These are phyloP conservation scores for Craterocephalus amniculus DNA, from an alignment of 2,797 vertebrate species.

Conservation along the genomic window DNA sequence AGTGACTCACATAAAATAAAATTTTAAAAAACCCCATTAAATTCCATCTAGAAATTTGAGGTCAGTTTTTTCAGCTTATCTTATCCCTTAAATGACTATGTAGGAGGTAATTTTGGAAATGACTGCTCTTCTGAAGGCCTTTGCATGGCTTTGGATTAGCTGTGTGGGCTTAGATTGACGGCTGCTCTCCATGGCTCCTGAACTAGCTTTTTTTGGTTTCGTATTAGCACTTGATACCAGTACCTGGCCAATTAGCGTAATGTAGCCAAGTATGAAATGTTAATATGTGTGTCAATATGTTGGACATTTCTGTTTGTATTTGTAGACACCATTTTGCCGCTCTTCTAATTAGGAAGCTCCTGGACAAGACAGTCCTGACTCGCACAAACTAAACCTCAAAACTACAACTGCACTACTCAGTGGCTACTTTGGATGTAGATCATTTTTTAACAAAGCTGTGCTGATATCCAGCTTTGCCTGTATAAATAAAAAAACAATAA, in stretches of 20 bases:
- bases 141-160: not conserved
- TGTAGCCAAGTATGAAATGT: not conserved
- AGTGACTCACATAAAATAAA: not conserved
- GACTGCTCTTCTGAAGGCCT: not conserved
- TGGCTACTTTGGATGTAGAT: not conserved
- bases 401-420: not conserved
- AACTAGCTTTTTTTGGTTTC: not conserved
- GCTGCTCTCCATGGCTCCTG: not conserved
- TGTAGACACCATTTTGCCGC: not conserved
- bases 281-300: not conserved
- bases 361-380: not conserved
- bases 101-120: not conserved
- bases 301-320: not conserved
- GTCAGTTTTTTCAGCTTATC: not conserved
- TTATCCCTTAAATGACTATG: not conserved
- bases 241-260: not conserved
- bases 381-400: not conserved
- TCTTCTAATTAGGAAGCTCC: not conserved
- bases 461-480: not conserved
- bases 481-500: constrained; percentile 18
- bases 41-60: not conserved
- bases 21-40: not conserved
- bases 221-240: not conserved
- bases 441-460: not conserved
- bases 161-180: not conserved